phyloP scores from a whole-genome alignment of 2,888 invertebrate genomes.

The Mantis religiosa region DNA sequence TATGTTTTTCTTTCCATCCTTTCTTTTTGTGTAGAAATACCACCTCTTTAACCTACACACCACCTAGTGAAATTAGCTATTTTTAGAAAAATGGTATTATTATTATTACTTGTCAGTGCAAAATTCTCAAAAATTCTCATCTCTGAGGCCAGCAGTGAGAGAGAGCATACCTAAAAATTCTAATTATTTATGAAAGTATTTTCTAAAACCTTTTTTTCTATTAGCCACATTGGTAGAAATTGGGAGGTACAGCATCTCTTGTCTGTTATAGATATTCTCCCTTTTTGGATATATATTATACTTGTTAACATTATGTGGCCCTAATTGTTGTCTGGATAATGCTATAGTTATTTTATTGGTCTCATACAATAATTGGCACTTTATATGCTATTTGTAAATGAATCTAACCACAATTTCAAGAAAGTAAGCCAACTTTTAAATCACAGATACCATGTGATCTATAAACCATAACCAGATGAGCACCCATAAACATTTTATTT shows the following conservation, averaged over 20 bases:
- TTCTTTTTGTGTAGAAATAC: not conserved
- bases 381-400: not conserved
- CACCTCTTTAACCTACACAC: not conserved
- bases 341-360: not conserved
- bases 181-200: not conserved
- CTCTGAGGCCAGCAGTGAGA: not conserved
- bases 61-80: not conserved
- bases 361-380: not conserved
- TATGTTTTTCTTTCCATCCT: not conserved
- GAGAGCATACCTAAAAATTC: not conserved
- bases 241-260: not conserved
- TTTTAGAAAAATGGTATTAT: not conserved
- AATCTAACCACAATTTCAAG: not conserved
- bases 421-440: not conserved
- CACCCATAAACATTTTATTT: not conserved
- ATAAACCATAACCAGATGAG: not conserved
- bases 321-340: not conserved
- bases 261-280: not conserved
- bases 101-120: not conserved
- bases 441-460: not conserved
- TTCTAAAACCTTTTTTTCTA: not conserved
- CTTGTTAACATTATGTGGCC: not conserved
- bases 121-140: not conserved
- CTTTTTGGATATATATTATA: not conserved
- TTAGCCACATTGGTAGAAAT: not conserved